phyloP scores from a whole-genome alignment of 2,888 invertebrate species.

The Sphinx pinastri region DNA sequence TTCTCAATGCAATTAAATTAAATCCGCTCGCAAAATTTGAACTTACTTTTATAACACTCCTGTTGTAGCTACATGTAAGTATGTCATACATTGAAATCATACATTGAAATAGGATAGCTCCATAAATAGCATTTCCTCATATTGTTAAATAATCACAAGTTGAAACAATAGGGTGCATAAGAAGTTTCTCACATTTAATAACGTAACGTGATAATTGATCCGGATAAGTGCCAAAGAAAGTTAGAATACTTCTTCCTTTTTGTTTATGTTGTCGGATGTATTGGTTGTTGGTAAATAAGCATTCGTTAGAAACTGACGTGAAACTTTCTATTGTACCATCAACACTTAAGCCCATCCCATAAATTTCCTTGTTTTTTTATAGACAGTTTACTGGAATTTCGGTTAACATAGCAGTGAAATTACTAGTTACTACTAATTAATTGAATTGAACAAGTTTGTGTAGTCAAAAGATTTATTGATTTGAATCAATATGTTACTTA shows the following conservation, averaged over 20 bases:
- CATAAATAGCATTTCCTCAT: slow-evolving; percentile 14
- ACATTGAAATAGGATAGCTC: not conserved
- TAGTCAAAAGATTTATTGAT: not conserved
- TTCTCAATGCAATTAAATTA: no score
- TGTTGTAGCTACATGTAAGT: not conserved
- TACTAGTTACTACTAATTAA: no score
- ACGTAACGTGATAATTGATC: not conserved
- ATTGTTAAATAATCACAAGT: not conserved
- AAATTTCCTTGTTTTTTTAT: no score
- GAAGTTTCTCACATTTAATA: slow-evolving; percentile 16
- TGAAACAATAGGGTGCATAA: slow-evolving; percentile 1
- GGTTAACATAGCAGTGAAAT: no score
- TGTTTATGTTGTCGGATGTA: not conserved
- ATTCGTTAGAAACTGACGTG: not conserved
- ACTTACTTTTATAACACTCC: not conserved
- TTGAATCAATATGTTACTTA: not conserved
- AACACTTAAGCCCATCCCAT: no score
- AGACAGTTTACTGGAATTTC: no score
- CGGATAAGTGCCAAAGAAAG: slow-evolving; percentile 6
- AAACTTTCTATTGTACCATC: no score
- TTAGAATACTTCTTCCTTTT: not conserved
- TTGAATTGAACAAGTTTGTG: no score
- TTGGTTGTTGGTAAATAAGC: not conserved
- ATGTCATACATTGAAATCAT: not conserved
- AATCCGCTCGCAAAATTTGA: not conserved